Conservation (phyloP, 2,113 vertebrate species). For the Saccopteryx bilineata region DNA sequence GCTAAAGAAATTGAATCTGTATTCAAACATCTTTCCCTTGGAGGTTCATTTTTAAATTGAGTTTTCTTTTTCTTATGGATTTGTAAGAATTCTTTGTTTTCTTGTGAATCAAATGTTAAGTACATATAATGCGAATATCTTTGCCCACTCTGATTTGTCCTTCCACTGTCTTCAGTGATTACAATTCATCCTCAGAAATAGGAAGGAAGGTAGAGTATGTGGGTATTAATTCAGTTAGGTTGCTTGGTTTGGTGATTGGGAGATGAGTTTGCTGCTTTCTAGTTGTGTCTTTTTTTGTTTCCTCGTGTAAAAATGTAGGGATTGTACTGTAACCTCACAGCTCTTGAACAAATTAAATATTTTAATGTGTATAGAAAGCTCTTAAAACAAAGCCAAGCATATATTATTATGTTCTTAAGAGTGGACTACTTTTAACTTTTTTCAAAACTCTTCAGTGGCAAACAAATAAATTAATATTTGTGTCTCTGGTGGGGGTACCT, state of each 20-base stretch:
- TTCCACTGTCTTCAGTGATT: background rate
- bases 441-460: background rate
- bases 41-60: slow-evolving; percentile 14
- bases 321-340: background rate
- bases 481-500: background rate
- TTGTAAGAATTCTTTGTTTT: slow-evolving; percentile 18
- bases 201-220: background rate
- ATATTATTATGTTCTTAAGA: slow-evolving; percentile 20
- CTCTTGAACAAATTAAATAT: background rate
- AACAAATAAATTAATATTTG: background rate
- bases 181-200: background rate
- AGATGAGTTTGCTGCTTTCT: slow-evolving; percentile 34
- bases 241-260: background rate
- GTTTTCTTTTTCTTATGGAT: background rate
- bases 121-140: slow-evolving; percentile 4
- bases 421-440: background rate
- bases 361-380: slow-evolving; percentile 6
- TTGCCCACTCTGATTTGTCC: background rate
- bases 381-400: background rate
- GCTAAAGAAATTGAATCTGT: background rate
- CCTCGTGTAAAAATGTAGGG: background rate
- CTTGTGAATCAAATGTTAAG: background rate
- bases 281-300: slow-evolving; percentile 41
- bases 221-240: background rate
- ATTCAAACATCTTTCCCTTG: background rate